phyloP scores from a whole-genome alignment of 2,113 vertebrate species.

The Serinus canaria region DNA sequence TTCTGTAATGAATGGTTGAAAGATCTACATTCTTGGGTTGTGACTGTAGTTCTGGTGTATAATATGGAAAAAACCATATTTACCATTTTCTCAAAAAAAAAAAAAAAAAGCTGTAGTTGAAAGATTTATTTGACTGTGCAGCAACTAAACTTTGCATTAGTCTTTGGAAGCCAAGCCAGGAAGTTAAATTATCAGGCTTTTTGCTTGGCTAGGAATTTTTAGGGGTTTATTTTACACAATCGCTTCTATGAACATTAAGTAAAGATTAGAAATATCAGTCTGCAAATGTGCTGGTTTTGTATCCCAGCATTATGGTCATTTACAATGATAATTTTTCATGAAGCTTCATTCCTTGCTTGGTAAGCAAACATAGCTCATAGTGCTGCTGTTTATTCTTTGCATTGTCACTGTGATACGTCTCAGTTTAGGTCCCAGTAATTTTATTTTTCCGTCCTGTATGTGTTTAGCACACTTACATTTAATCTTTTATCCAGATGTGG shows the following conservation, averaged over 20 bases:
- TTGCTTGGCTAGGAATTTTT: slow-evolving; percentile 48
- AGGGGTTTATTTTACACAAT: slow-evolving; percentile 40
- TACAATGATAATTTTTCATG: slow-evolving; percentile 8
- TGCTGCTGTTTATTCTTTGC: slow-evolving; percentile 1
- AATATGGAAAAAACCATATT: slow-evolving; percentile 40
- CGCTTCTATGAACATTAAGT: background rate
- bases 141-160: slow-evolving; percentile 46
- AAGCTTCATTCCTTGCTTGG: slow-evolving; percentile 4
- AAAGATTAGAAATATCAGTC: slow-evolving; percentile 41
- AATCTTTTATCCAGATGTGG: slow-evolving; percentile 44
- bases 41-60: slow-evolving; percentile 59
- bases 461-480: background rate
- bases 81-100: slow-evolving; percentile 4
- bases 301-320: background rate
- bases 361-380: slow-evolving; percentile 16
- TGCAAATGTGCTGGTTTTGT: slow-evolving; percentile 15
- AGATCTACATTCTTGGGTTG: slow-evolving; percentile 61
- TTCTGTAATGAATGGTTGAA: slow-evolving; percentile 66
- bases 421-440: slow-evolving; percentile 13
- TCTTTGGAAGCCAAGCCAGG: slow-evolving; percentile 33
- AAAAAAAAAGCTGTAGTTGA: background rate
- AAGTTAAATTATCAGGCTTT: slow-evolving; percentile 54
- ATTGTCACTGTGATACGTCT: background rate
- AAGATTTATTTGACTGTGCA: slow-evolving; percentile 54
- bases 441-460: background rate